Evolutionary conservation across 2,797 vertebrate genomes (phyloP), one percentile per base, ranked within the genome.

Genomic region (Pangasius mekongensis): DNA sequence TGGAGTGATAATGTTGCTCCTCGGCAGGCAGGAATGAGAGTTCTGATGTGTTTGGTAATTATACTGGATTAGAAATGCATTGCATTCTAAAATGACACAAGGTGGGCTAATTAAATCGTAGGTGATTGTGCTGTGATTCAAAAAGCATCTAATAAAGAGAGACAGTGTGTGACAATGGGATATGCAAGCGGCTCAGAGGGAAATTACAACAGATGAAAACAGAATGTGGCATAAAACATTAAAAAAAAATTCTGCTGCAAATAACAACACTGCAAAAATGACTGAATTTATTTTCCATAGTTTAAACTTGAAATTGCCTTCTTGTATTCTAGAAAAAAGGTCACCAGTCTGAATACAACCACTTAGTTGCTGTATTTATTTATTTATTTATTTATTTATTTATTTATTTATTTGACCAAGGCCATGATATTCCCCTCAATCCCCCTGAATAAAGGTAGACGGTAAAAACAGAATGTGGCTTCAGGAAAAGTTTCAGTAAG

Each of bases 81-180:
- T 62, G 88, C 88, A 88, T 89, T 90, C 87, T 91, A 90, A 92
- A 91, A 91, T 71, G 78, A 91, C 85, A 89, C 85, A 88, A 87
- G 90, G 87, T 85, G 88, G 86, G 91, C 86, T 88, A 90, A 92
- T 93, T 92, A 89, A 91, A 92, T 92, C 90, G 54, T 80, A 85
- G 84, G 89, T 52, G 87, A 87, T 86, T 87, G 85, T 86, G 88
- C 87, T 84, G 85, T 73, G 43, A 87, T 90, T 88, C 78, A 82
- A 80, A 76, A 89, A 83, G 86, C 56, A 88, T 87, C 85, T 90
- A 89, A 87, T 87, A 84, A 52, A 76, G 39, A 87, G 87, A 82
- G 76, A 33, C 36, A 82, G 33, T 67, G 82, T 66, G 81, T 66
- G 60, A 66, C 60, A 49, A 30, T 30, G 60, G 24, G 27, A 66